A percentile compares a stretch with the other conserved stretches of the same genome.
Conservation (phyloP, 1,140 invertebrate species). For the Cydia amplana region DNA sequence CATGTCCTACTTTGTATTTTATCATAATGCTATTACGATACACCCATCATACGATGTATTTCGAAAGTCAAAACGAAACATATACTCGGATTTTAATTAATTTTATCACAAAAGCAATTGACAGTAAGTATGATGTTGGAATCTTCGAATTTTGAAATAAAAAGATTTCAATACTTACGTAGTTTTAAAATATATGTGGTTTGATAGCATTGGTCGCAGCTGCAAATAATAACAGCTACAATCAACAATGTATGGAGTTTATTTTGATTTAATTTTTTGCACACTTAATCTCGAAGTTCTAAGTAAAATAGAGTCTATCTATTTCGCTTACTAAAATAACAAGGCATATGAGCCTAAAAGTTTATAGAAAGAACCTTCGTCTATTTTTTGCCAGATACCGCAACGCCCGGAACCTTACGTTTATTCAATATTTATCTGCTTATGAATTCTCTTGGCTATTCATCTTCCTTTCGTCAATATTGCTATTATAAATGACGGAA, state of each 20-base stretch:
- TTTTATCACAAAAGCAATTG: too few relatives aligned
- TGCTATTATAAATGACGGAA: conserved; percentile 4
- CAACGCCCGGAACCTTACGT: not conserved
- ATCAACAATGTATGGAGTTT: not conserved
- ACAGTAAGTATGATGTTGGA: not conserved
- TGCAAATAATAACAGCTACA: too few relatives aligned
- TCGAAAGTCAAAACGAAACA: too few relatives aligned
- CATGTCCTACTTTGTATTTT: too few relatives aligned
- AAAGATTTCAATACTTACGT: not conserved
- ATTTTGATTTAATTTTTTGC: too few relatives aligned
- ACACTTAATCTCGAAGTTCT: too few relatives aligned
- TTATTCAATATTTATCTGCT: conserved; percentile 1
- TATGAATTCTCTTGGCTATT: not conserved
- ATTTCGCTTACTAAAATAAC: too few relatives aligned
- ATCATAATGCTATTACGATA: too few relatives aligned
- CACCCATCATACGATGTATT: too few relatives aligned
- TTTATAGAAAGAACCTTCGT: not conserved
- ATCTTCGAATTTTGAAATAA: not conserved
- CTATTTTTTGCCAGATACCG: not conserved
- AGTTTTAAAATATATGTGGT: not conserved
- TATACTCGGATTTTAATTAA: too few relatives aligned
- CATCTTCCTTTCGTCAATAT: not conserved
- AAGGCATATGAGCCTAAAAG: too few relatives aligned
- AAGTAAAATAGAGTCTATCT: too few relatives aligned
- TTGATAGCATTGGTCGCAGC: not conserved